A percentile compares a stretch with the other conserved stretches of the same genome.
phyloP scores from a whole-genome alignment of 1,140 invertebrate genomes.

The Drosophila miranda region DNA sequence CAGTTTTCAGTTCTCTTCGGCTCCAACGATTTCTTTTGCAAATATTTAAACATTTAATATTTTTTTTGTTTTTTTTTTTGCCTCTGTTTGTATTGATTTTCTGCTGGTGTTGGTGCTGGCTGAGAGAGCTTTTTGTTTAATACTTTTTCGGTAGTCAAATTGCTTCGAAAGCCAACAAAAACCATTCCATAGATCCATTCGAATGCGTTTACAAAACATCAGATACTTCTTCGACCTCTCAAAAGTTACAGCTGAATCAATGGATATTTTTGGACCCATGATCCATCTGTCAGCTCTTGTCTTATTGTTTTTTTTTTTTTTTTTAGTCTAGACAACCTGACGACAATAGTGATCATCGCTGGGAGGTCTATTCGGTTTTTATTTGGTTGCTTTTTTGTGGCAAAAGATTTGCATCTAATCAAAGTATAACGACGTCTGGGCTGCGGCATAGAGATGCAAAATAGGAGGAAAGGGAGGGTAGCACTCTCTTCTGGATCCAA shows the following conservation, averaged over 20 bases:
- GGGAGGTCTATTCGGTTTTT: constrained; percentile 13
- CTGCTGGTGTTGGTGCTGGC: constrained; percentile 18
- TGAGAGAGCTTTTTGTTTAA: constrained; percentile 69
- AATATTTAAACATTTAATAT: constrained; percentile 69
- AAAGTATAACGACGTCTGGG: constrained; percentile 15
- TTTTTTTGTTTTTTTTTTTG: constrained; percentile 25
- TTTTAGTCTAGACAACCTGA: constrained; percentile 63
- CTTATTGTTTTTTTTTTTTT: not conserved
- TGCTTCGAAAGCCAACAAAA: constrained; percentile 34
- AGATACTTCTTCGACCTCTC: constrained; percentile 15
- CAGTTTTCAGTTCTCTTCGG: constrained; percentile 15
- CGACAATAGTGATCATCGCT: constrained; percentile 25
- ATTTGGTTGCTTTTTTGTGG: not conserved
- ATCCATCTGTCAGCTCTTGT: constrained; percentile 31
- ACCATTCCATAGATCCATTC: constrained; percentile 12
- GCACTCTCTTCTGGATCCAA: too few species aligned
- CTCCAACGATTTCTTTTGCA: constrained; percentile 76
- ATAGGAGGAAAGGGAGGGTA: too few species aligned
- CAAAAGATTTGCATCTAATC: constrained; percentile 39
- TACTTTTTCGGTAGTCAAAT: constrained; percentile 75
- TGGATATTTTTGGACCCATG: constrained; percentile 61
- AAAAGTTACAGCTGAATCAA: constrained; percentile 50
- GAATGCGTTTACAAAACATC: constrained; percentile 58
- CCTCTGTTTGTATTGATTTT: constrained; percentile 72
- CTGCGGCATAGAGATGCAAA: not conserved